These are phyloP conservation scores for Eulemur albifrons DNA, from an alignment of 2,797 vertebrate genomes.

Conservation along the genomic window DNA sequence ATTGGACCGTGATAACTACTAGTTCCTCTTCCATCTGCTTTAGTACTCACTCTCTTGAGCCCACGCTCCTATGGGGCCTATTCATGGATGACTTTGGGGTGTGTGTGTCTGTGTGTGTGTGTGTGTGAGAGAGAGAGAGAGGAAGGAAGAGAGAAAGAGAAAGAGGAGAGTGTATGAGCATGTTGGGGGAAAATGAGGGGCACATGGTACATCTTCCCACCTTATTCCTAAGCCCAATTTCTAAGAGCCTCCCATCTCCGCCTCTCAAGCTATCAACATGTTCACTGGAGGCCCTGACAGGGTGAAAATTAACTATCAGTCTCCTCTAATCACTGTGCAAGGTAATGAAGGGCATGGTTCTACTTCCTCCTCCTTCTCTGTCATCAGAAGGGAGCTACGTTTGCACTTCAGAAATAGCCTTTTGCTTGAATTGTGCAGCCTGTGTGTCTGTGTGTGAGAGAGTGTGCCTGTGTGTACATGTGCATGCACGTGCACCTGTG, in stretches of 20 bases:
- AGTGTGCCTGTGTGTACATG: too few relatives aligned
- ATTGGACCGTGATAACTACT: neutral
- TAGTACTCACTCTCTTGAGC: neutral
- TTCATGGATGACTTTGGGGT: neutral
- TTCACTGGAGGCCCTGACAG: slow-evolving; percentile 67
- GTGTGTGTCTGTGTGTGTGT: neutral
- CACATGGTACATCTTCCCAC: rapidly evolving
- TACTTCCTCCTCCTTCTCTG: slow-evolving; percentile 48
- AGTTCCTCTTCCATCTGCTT: neutral
- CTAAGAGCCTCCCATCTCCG: neutral
- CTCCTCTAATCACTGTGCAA: slow-evolving; percentile 70
- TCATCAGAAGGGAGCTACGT: slow-evolving; percentile 49
- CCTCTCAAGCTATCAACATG: slow-evolving; percentile 45
- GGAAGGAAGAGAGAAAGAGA: neutral
- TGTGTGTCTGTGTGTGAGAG: neutral
- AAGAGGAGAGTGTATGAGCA: neutral
- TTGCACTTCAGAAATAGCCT: neutral
- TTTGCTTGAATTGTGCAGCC: neutral
- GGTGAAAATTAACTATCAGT: slow-evolving; percentile 81
- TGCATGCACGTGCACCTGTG: neutral
- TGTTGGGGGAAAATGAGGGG: neutral
- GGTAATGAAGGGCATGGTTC: slow-evolving; percentile 63
- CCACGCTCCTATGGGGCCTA: neutral
- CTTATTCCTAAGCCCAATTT: neutral
- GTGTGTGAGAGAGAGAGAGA: neutral